Conservation (phyloP, 2,113 vertebrate species). For the Hippocampus barbouri region DNA sequence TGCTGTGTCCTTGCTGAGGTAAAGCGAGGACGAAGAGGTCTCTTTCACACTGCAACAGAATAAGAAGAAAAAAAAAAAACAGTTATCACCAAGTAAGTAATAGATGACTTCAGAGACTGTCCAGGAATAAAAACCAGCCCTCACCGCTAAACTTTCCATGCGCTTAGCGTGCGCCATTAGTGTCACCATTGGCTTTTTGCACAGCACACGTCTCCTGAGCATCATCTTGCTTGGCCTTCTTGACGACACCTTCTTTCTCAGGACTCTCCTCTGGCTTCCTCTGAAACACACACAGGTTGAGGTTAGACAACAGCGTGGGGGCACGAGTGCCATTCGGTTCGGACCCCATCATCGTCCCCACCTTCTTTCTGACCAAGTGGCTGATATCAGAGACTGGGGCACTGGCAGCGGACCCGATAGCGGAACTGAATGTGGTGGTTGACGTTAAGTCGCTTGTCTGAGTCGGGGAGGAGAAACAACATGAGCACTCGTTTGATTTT, state of each 20-base stretch:
- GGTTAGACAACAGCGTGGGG: neutral
- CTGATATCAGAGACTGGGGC: constrained; percentile 57
- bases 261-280: constrained; percentile 69
- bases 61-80: too few species aligned
- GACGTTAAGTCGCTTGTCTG: constrained; percentile 16
- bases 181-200: constrained; percentile 19
- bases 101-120: neutral
- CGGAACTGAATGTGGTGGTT: neutral
- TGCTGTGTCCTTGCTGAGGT: constrained; percentile 55
- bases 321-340: neutral
- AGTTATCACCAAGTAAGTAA: neutral
- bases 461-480: neutral
- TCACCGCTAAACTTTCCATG: constrained; percentile 33
- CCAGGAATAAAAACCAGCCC: neutral
- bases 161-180: neutral
- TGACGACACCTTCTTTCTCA: constrained; percentile 42
- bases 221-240: constrained; percentile 58
- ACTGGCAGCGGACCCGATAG: constrained; percentile 10
- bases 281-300: constrained; percentile 25
- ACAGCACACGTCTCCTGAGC: neutral
- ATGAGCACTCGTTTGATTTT: neutral
- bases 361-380: constrained; percentile 69
- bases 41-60: constrained; percentile 70
- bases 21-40: neutral
- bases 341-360: constrained; percentile 6